Evolutionary conservation across 1,140 invertebrate genomes (phyloP), one percentile per base, ranked within the genome.

Genomic region (Anagrus nilaparvatae): DNA sequence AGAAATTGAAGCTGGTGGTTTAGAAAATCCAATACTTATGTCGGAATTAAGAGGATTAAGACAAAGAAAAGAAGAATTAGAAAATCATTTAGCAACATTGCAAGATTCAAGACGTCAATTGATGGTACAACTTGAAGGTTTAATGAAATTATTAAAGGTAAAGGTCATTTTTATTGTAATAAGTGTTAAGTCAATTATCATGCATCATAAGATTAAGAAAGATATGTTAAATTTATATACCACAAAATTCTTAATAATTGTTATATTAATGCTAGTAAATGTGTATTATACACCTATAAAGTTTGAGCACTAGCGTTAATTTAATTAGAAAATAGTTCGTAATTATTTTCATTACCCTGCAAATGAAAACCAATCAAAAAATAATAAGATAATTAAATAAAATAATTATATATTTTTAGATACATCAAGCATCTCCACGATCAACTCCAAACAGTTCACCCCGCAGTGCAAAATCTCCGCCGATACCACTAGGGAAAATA

Each of bases 91-190:
- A 60, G 81, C 82, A 14, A 81, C 86, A 3, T 72, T 98, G 50
- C 94, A 98, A 69, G 92, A 97, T 65, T 94, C 88, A 4, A 69
- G 92, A 43, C 75, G 86, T 35, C 87, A 95, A 54, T 70, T 97
- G 14, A 95, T 97, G 90, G 84, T 90, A 24, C 94, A 98, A 64
- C 71, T 98, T 20, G 93, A 97, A 67, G 85, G 87, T 17, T 75
- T 98, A 24, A 97, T 98, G 94, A 91, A 91, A 68, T 82, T 97
- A 75, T 72, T 97, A 17, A 97, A 97, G 77, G 89, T 92, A 13
- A n/a, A n/a, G n/a, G n/a, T n/a, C n/a, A n/a, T n/a, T n/a, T n/a
- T n/a, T n/a, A n/a, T n/a, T n/a, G n/a, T n/a, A n/a, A n/a, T n/a
- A n/a, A n/a, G n/a, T n/a, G n/a, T n/a, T n/a, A n/a, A n/a, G n/a